Evolutionary conservation across 2,113 vertebrate species (phyloP).

Genomic region (Neotragus pygmaeus): DNA sequence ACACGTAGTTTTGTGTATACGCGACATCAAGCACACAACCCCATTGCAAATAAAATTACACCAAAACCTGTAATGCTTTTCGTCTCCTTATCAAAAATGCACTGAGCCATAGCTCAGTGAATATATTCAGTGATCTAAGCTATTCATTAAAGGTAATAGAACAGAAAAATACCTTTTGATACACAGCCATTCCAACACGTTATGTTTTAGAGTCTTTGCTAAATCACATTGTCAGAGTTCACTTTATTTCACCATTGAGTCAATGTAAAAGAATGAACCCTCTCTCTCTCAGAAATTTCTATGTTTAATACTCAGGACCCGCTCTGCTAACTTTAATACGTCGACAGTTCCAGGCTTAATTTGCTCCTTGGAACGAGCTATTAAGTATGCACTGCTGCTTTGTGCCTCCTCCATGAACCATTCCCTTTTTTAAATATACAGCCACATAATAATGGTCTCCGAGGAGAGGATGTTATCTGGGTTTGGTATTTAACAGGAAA

Average conservation of each 20-base stretch:
- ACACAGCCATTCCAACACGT: slow-evolving; percentile 64
- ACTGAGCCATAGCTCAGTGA: slow-evolving; percentile 67
- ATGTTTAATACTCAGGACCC: slow-evolving; percentile 60
- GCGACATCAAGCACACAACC: neutral
- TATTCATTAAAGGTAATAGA: slow-evolving; percentile 82
- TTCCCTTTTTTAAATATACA: slow-evolving; percentile 67
- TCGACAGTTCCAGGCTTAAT: slow-evolving; percentile 70
- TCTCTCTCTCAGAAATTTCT: slow-evolving; percentile 73
- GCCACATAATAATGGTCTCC: slow-evolving; percentile 55
- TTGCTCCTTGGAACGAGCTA: slow-evolving; percentile 73
- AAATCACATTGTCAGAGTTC: slow-evolving; percentile 79
- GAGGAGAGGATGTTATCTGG: slow-evolving; percentile 47
- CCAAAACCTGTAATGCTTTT: neutral
- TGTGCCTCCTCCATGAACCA: slow-evolving; percentile 61
- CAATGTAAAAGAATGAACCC: slow-evolving; percentile 71
- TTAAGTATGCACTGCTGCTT: slow-evolving; percentile 66
- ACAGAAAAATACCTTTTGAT: slow-evolving; percentile 79
- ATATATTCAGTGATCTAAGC: slow-evolving; percentile 71
- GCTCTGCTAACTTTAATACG: slow-evolving; percentile 73
- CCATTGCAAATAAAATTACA: slow-evolving; percentile 48
- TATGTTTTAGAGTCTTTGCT: slow-evolving; percentile 76
- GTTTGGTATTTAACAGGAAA: slow-evolving; percentile 67
- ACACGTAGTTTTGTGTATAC: neutral
- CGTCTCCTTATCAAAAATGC: slow-evolving; percentile 72
- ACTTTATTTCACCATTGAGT: slow-evolving; percentile 74